These are phyloP conservation scores for Adelosebastes latens DNA, from an alignment of 2,797 vertebrate species.

Conservation along the genomic window DNA sequence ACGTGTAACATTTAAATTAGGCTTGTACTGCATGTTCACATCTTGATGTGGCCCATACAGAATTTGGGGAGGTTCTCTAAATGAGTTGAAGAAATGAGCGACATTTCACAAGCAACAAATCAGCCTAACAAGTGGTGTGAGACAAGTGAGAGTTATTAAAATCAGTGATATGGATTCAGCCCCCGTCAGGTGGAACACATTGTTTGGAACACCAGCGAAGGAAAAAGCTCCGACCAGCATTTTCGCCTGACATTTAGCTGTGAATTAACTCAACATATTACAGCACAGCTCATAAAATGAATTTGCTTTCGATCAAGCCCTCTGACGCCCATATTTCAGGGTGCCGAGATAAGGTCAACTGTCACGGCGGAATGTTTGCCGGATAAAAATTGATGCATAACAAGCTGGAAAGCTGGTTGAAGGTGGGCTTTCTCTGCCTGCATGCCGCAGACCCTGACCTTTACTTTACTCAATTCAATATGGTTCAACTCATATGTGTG, in stretches of 20 bases:
- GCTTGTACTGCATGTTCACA: constrained; percentile 1
- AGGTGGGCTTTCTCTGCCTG: constrained; percentile 76
- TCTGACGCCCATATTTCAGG: constrained; percentile 67
- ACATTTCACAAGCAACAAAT: constrained; percentile 70
- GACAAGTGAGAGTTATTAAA: constrained; percentile 55
- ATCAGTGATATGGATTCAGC: constrained; percentile 38
- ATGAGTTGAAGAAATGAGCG: constrained; percentile 43
- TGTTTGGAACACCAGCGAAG: constrained; percentile 42
- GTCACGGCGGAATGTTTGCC: constrained; percentile 82
- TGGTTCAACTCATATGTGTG: constrained; percentile 55
- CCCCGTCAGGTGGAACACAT: constrained; percentile 55
- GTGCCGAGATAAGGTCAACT: constrained; percentile 87
- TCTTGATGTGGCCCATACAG: neutral
- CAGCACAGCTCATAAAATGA: constrained; percentile 72
- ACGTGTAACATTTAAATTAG: constrained; percentile 34
- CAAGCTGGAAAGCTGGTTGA: constrained; percentile 74
- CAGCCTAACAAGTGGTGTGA: constrained; percentile 41
- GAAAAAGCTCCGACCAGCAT: constrained; percentile 42
- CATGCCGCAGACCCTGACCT: constrained; percentile 77
- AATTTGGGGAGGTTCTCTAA: constrained; percentile 21
- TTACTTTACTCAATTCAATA: constrained; percentile 77
- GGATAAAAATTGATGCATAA: constrained; percentile 83
- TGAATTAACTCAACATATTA: constrained; percentile 82
- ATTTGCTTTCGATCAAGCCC: constrained; percentile 82
- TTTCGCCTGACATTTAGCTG: constrained; percentile 84